These are phyloP conservation scores for Tenthredo livida DNA, from an alignment of 2,888 invertebrate species.

Conservation along the genomic window DNA sequence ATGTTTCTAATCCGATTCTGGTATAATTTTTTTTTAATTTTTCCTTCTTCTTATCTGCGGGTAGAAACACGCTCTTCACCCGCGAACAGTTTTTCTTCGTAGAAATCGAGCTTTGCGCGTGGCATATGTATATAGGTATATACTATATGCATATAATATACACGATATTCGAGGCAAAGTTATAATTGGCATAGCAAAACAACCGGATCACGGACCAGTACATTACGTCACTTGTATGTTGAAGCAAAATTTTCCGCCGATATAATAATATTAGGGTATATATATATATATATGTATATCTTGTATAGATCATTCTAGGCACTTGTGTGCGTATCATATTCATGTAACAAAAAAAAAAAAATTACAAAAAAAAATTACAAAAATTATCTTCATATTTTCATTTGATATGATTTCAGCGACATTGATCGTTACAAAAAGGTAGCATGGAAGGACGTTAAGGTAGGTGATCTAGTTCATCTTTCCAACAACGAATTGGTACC, in stretches of 20 bases:
- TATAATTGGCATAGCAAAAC: slow-evolving; percentile 45
- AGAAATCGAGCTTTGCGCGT: background rate
- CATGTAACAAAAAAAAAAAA: too few relatives aligned
- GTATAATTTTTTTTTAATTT: background rate
- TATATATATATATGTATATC: background rate
- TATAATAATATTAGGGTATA: background rate
- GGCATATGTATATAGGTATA: background rate
- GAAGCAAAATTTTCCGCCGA: background rate
- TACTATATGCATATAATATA: background rate
- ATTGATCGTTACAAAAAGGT: slow-evolving; percentile 90
- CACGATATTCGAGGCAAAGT: slow-evolving; percentile 28
- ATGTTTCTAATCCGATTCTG: background rate
- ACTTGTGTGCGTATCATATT: background rate
- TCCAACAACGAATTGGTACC: slow-evolving; percentile 98
- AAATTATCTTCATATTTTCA: slow-evolving; percentile 55
- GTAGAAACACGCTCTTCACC: too few relatives aligned
- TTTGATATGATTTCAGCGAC: slow-evolving; percentile 81
- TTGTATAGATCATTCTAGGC: background rate
- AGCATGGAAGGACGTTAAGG: slow-evolving; percentile 94
- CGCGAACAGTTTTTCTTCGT: background rate
- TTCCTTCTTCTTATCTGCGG: background rate
- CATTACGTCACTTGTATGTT: background rate
- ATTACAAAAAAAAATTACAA: background rate
- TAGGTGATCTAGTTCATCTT: slow-evolving; percentile 96
- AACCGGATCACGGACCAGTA: slow-evolving; percentile 35